Percentiles rank a stretch among this genome's conserved stretches.
These are phyloP conservation scores for Nothoprocta perdicaria DNA, from an alignment of 2,113 vertebrate genomes.

Conservation along the genomic window DNA sequence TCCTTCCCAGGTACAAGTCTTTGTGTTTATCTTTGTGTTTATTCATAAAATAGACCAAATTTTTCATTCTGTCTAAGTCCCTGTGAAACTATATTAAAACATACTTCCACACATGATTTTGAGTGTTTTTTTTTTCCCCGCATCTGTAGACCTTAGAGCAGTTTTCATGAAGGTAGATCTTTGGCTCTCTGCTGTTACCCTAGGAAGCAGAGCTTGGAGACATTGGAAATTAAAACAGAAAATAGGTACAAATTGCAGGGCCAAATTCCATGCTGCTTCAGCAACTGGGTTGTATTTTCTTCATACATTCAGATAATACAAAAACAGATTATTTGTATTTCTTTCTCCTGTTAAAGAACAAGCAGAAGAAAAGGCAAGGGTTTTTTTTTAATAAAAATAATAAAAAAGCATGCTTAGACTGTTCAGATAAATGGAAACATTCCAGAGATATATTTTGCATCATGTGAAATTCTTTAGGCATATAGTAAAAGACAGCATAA, in stretches of 20 bases:
- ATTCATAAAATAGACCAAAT: not conserved
- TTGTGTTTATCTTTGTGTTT: not conserved
- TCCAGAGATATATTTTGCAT: not conserved
- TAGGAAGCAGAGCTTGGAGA: not conserved
- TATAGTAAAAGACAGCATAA: constrained; percentile 4
- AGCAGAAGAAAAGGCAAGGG: not conserved
- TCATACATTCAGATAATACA: not conserved
- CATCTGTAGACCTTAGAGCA: not conserved
- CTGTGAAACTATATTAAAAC: not conserved
- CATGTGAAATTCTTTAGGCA: not conserved
- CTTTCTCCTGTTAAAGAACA: not conserved
- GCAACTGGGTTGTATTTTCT: not conserved
- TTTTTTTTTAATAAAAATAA: not conserved
- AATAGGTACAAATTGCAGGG: not conserved
- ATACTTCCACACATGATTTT: not conserved
- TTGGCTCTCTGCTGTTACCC: not conserved
- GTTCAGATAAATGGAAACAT: constrained; percentile 8
- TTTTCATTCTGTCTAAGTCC: not conserved
- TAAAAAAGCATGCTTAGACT: not conserved
- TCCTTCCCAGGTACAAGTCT: not conserved
- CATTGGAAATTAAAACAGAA: not conserved
- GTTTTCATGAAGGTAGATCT: not conserved
- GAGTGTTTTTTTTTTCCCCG: too few relatives aligned
- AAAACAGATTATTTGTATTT: not conserved
- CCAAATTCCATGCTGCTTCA: not conserved